Evolutionary conservation across 2,113 vertebrate species (phyloP).

Genomic region (Sakesphorus luctuosus): DNA sequence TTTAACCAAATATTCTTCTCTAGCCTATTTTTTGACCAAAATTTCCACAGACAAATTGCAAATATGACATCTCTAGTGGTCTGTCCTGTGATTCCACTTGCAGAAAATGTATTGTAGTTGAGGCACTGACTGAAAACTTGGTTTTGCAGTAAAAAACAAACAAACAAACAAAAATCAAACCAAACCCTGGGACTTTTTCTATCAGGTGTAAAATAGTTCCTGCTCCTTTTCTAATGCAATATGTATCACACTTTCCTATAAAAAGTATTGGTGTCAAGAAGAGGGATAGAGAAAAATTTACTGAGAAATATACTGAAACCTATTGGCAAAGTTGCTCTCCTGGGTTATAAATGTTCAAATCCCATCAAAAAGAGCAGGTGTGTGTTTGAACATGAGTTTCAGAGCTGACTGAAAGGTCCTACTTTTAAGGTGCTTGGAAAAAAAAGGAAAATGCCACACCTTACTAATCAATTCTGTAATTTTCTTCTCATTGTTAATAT

Average conservation of each 20-base stretch:
- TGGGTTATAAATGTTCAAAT: not conserved
- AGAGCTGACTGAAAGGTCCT: not conserved
- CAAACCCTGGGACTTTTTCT: not conserved
- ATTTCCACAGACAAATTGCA: not conserved
- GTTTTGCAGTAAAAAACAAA: not conserved
- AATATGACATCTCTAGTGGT: accelerated
- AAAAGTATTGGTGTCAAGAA: not conserved
- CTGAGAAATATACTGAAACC: not conserved
- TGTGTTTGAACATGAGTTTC: not conserved
- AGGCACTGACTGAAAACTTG: not conserved
- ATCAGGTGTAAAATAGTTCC: not conserved
- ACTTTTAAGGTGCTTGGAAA: not conserved
- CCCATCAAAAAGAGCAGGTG: not conserved
- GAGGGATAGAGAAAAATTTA: not conserved
- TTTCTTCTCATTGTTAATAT: not conserved
- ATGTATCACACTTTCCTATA: not conserved
- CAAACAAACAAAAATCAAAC: not conserved
- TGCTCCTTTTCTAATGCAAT: not conserved
- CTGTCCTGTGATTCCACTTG: not conserved
- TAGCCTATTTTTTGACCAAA: not conserved
- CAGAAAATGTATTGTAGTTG: not conserved
- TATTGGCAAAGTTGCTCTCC: not conserved
- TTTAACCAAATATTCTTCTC: not conserved
- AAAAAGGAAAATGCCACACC: not conserved
- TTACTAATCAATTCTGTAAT: not conserved